phyloP scores from a whole-genome alignment of 2,797 vertebrate species.

The Clarias laeviceps region DNA sequence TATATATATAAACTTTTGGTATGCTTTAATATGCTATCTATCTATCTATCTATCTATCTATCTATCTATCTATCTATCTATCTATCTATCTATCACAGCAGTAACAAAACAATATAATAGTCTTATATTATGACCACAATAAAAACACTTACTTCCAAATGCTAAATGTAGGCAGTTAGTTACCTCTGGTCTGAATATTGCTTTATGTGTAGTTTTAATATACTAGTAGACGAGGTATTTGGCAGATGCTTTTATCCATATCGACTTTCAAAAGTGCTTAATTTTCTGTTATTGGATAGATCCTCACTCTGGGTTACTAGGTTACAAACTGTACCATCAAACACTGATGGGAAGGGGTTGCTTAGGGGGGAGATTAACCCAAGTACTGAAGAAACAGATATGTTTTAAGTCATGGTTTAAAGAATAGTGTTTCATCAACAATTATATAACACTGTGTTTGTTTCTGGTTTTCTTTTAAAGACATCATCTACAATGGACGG shows the following conservation, averaged over 20 bases:
- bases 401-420: too few relatives aligned
- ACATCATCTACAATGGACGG: slow-evolving; percentile 59
- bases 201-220: not conserved
- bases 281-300: too few relatives aligned
- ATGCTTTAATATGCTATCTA: not conserved
- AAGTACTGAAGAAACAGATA: too few relatives aligned
- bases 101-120: not conserved
- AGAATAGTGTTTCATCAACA: not conserved
- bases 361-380: too few relatives aligned
- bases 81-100: not conserved
- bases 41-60: not conserved
- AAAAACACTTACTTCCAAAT: not conserved
- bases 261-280: too few relatives aligned
- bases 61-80: not conserved
- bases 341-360: too few relatives aligned
- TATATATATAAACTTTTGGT: not conserved
- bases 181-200: not conserved
- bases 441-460: slow-evolving; percentile 2
- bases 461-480: not conserved
- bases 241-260: too few relatives aligned
- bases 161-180: not conserved
- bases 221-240: not conserved
- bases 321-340: too few relatives aligned
- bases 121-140: not conserved
- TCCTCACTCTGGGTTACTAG: too few relatives aligned